Percentiles rank a stretch among this genome's conserved stretches.
Evolutionary conservation across 2,797 vertebrate species (phyloP).

Genomic region (Cyprinodon diabolis): DNA sequence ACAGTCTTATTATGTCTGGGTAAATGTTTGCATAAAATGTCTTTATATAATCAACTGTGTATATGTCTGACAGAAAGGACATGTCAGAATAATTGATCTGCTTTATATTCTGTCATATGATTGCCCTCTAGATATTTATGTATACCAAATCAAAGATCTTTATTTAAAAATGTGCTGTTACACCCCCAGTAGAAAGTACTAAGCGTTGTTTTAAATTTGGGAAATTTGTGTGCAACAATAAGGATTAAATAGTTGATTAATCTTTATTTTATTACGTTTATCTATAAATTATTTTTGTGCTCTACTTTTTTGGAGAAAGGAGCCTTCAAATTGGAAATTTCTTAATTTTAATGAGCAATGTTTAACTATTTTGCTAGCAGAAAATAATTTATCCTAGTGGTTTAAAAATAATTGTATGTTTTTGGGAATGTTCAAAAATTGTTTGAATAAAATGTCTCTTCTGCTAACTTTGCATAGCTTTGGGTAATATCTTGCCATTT

Average conservation of each 20-base stretch:
- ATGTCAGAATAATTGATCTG: not conserved
- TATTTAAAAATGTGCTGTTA: too few relatives aligned
- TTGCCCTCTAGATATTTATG: too few relatives aligned
- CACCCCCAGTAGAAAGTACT: too few relatives aligned
- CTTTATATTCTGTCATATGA: conserved; percentile 1
- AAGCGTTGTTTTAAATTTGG: not conserved
- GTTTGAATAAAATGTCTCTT: conserved; percentile 36
- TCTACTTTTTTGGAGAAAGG: not conserved
- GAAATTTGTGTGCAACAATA: not conserved
- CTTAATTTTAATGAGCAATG: not conserved
- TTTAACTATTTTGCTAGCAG: not conserved
- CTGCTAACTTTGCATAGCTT: conserved; percentile 47
- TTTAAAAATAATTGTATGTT: not conserved
- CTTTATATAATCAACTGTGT: not conserved
- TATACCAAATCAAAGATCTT: too few relatives aligned
- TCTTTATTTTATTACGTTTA: not conserved
- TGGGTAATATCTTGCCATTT: conserved; percentile 37
- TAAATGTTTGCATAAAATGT: conserved; percentile 20
- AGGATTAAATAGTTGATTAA: too few relatives aligned
- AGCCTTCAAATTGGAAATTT: not conserved
- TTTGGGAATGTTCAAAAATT: not conserved
- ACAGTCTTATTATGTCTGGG: conserved; percentile 29
- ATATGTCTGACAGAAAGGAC: conserved; percentile 30
- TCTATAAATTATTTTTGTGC: not conserved
- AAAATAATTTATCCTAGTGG: too few relatives aligned